Evolutionary conservation across 2,113 vertebrate species (phyloP), one percentile per base, ranked within the genome.

Genomic region (Jacana jacana): DNA sequence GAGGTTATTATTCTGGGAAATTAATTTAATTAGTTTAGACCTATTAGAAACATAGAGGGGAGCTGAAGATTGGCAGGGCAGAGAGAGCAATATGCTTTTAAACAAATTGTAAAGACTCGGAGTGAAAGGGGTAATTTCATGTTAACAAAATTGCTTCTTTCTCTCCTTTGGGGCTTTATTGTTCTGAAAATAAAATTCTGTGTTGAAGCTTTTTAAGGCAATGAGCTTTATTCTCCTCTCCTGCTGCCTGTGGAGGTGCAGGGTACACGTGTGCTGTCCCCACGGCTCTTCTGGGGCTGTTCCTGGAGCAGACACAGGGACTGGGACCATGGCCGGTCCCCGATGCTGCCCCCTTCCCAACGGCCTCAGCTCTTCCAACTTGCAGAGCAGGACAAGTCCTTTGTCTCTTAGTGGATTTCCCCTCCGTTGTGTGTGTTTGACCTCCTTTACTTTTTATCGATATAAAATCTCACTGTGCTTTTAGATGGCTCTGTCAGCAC

Each of bases 1-100:
- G 96, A 98, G 93, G 95, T 91, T 97, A 92, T 97, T 97, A 96
- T 97, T 97, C 88, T 78, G 60, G 93, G 78, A 93, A 97, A 98
- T 98, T 98, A 98, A 98, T 97, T 97, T 94, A 97, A 98, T 98
- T 98, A 97, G 93, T 96, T 97, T 51, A 89, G 95, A 92, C 89
- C 87, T 83, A 89, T 97, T 96, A 97, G 88, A 88, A 92, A 96
- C 75, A 88, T 1, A 96, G 90, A 83, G 84, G 96, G 92, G 95
- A 91, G 39, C 54, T 52, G 96, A 86, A 92, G 89, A 95, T 95
- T 88, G 81, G 33, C 77, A 86, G 75, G 63, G 79, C 91, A 86
- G 78, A 93, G 61, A 80, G 83, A 97, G 94, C 78, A 73, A 72
- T 57, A 63, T 28, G 57, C 86, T 96, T 91, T 80, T 91, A 55